Percentiles rank a stretch among this genome's conserved stretches.
Conservation (phyloP, 2,797 vertebrate species). For the Coregonus sp. region DNA sequence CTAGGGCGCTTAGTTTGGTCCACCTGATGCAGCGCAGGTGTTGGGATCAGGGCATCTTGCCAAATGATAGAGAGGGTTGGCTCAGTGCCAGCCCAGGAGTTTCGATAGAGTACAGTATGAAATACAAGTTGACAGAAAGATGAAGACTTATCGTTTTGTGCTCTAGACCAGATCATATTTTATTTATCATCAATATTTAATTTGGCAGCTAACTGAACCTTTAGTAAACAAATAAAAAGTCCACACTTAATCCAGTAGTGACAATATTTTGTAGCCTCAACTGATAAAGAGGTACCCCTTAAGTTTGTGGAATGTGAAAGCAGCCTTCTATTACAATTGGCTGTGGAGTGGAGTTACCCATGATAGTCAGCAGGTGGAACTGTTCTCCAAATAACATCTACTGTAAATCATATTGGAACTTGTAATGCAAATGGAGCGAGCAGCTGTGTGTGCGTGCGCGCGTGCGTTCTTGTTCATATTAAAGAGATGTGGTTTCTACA, state of each 20-base stretch:
- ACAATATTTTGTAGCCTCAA: neutral
- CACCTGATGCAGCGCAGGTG: conserved; percentile 10
- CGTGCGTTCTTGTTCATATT: neutral
- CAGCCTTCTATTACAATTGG: neutral
- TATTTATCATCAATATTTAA: neutral
- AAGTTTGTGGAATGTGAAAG: neutral
- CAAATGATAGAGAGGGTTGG: neutral
- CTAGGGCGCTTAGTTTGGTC: neutral
- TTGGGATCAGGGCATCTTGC: neutral
- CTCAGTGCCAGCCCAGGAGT: too few species aligned
- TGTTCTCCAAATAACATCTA: neutral
- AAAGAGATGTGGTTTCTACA: neutral
- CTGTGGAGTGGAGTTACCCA: neutral
- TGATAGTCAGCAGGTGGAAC: conserved; percentile 1
- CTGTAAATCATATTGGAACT: neutral
- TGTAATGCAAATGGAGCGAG: neutral
- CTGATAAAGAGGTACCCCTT: neutral
- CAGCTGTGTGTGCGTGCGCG: neutral
- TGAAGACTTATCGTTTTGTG: neutral
- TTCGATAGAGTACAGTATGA: neutral
- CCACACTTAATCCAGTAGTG: too few species aligned
- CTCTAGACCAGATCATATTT: neutral
- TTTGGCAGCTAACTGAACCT: neutral
- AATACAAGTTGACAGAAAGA: too few species aligned
- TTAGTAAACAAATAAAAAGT: too few species aligned